Percentiles rank a stretch among this genome's conserved stretches.
These are phyloP conservation scores for Drosophila kurseongensis DNA, from an alignment of 1,140 invertebrate genomes.

Conservation along the genomic window DNA sequence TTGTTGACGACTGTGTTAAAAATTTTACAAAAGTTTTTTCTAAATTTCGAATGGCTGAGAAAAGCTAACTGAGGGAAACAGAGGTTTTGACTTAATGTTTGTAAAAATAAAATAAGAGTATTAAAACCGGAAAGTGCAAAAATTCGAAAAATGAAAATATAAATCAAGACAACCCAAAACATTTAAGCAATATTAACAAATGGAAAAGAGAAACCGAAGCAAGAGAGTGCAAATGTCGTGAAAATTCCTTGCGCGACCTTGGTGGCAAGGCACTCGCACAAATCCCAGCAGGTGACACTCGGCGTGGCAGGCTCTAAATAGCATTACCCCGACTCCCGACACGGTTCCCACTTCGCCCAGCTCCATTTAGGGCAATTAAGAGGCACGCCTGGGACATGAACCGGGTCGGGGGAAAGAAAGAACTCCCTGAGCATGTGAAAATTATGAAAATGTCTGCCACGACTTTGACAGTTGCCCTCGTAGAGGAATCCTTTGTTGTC, in stretches of 20 bases:
- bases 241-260: conserved; percentile 30
- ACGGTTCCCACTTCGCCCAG: conserved; percentile 6
- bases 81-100: neutral
- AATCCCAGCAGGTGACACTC: conserved; percentile 62
- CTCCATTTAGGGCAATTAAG: conserved; percentile 59
- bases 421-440: conserved; percentile 65
- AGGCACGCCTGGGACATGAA: conserved; percentile 40
- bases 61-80: neutral
- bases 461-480: conserved; percentile 55
- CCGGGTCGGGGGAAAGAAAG: neutral
- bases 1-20: neutral
- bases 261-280: conserved; percentile 36
- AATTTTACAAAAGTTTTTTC: neutral
- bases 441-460: conserved; percentile 75
- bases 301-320: conserved; percentile 43
- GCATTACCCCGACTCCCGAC: conserved; percentile 34
- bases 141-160: neutral
- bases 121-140: too few relatives aligned
- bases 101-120: too few relatives aligned
- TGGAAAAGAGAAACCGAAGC: neutral
- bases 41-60: neutral
- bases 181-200: neutral
- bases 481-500: conserved; percentile 73
- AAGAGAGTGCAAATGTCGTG: conserved; percentile 26
- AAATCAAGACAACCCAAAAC: neutral